phyloP scores from a whole-genome alignment of 1,140 invertebrate species.

The Leptoteleia sp. region DNA sequence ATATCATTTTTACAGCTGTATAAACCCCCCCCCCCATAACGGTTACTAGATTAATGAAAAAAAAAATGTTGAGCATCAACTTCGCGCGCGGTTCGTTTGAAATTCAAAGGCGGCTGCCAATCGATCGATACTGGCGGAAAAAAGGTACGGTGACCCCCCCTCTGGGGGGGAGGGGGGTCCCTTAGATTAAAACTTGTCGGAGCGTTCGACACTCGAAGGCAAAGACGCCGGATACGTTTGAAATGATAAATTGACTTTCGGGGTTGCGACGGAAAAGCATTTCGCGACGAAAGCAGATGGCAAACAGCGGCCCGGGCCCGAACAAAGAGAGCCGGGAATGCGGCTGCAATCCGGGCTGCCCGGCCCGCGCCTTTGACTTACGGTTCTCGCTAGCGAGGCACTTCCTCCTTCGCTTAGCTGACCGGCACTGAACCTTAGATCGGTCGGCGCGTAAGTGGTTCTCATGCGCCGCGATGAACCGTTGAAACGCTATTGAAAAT shows the following conservation, averaged over 20 bases:
- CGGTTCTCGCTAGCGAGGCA: slow-evolving; percentile 43
- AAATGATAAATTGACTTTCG: slow-evolving; percentile 51
- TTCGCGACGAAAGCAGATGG: slow-evolving; percentile 64
- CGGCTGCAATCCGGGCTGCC: slow-evolving; percentile 49
- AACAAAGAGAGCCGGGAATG: slow-evolving; percentile 57
- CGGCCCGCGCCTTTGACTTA: slow-evolving; percentile 57
- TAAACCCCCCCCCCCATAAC: too few relatives aligned
- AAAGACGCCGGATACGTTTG: slow-evolving; percentile 24
- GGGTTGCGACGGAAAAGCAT: slow-evolving; percentile 17
- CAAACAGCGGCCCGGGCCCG: slow-evolving; percentile 38
- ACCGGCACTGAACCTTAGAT: slow-evolving; percentile 56
- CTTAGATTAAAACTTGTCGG: slow-evolving; percentile 5
- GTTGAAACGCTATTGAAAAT: too few relatives aligned
- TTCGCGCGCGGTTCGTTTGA: slow-evolving; percentile 1
- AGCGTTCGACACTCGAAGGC: not conserved
- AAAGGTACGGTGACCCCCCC: too few relatives aligned
- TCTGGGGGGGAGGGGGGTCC: slow-evolving; percentile 8
- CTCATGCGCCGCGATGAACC: too few relatives aligned
- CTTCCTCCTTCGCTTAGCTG: slow-evolving; percentile 61
- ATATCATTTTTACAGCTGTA: too few relatives aligned
- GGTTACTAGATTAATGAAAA: too few relatives aligned
- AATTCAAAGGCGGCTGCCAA: slow-evolving; percentile 4
- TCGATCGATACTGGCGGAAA: slow-evolving; percentile 2
- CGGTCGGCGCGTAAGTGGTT: slow-evolving; percentile 1
- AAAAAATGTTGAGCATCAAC: too few relatives aligned